Evolutionary conservation across 2,797 vertebrate species (phyloP).

Genomic region (Neosilurus mollespiculum): DNA sequence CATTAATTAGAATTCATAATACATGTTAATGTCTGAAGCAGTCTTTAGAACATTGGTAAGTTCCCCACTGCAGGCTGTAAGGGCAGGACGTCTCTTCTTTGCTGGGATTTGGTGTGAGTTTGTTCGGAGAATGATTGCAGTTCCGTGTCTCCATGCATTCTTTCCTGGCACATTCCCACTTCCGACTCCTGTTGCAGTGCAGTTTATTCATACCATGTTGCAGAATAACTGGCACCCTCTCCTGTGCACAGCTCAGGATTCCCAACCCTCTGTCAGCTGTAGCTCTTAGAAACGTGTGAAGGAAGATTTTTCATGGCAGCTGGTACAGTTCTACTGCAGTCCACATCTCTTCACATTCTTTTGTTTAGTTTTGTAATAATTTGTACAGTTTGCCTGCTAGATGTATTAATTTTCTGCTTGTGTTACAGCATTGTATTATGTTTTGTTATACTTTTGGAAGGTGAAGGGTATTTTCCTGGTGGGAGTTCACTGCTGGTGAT

Average conservation of each 20-base stretch:
- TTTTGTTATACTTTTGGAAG: constrained; percentile 63
- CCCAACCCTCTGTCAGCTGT: background rate
- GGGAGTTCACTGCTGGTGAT: background rate
- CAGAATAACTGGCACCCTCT: background rate
- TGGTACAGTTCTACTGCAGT: background rate
- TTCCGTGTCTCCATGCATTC: too few species aligned
- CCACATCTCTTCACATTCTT: constrained; percentile 63
- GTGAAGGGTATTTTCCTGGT: background rate
- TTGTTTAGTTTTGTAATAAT: constrained; percentile 91
- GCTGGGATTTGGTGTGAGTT: background rate
- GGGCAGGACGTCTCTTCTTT: too few species aligned
- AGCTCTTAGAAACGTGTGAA: background rate
- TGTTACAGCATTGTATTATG: constrained; percentile 63
- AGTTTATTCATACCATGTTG: background rate
- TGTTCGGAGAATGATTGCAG: background rate
- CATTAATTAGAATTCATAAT: background rate
- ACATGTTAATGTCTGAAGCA: too few species aligned
- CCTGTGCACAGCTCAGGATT: background rate
- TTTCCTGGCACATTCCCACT: background rate
- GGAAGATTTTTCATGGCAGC: background rate
- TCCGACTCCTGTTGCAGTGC: background rate
- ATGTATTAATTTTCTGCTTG: constrained; percentile 84
- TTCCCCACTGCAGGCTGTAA: too few species aligned
- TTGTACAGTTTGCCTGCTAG: constrained; percentile 98
- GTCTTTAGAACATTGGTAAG: too few species aligned